Evolutionary conservation across 2,113 vertebrate species (phyloP).

Genomic region (Uropsilus gracilis): DNA sequence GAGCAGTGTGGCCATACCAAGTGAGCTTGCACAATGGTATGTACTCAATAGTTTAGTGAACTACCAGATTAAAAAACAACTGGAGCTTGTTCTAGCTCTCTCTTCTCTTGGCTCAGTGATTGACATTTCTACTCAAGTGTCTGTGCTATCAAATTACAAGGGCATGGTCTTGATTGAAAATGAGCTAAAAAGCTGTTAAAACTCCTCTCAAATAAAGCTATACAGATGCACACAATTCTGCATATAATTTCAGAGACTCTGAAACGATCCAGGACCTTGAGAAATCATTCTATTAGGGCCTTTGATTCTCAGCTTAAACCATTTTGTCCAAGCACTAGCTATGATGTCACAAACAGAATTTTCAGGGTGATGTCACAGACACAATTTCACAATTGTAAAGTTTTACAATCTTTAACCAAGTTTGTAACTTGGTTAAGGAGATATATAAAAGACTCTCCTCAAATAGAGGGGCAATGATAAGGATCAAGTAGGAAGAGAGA

Average conservation of each 20-base stretch:
- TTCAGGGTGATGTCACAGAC: background rate
- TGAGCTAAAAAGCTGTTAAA: background rate
- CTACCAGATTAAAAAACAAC: background rate
- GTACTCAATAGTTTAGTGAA: background rate
- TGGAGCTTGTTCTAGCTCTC: background rate
- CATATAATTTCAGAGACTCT: background rate
- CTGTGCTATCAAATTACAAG: background rate
- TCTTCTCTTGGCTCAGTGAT: background rate
- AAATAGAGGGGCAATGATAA: background rate
- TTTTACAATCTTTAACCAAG: too few relatives aligned
- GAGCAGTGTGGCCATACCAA: background rate
- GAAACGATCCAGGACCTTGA: background rate
- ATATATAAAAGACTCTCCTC: background rate
- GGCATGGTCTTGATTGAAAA: background rate
- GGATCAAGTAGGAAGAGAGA: background rate
- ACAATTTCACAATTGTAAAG: too few relatives aligned
- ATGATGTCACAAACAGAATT: background rate
- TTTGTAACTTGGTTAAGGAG: background rate
- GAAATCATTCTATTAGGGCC: background rate
- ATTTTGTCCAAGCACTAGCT: background rate
- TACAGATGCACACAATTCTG: background rate
- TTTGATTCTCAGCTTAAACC: background rate
- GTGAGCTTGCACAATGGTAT: background rate
- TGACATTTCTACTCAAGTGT: background rate
- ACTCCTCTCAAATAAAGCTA: slow-evolving; percentile 12